These are phyloP conservation scores for Blera fallax DNA, from an alignment of 2,888 invertebrate genomes.

Conservation along the genomic window DNA sequence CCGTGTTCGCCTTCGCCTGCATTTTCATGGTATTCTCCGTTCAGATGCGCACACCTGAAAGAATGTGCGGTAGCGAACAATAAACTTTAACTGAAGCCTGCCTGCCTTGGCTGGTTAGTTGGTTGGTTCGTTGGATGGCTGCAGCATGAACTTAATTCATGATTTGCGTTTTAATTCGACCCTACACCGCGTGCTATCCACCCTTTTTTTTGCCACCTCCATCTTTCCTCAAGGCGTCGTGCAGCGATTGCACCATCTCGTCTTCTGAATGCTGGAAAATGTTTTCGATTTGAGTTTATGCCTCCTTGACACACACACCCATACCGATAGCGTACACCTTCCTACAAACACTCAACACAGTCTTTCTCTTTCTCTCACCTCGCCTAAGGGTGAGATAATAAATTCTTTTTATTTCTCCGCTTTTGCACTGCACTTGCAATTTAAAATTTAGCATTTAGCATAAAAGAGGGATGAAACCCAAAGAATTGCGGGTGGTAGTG, in stretches of 20 bases:
- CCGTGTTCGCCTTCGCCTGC: too few species aligned
- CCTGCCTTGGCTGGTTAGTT: constrained; percentile 20
- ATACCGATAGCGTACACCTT: not conserved
- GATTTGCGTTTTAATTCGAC: constrained; percentile 69
- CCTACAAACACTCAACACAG: not conserved
- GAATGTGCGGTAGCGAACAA: constrained; percentile 60
- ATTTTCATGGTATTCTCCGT: not conserved
- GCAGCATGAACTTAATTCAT: constrained; percentile 64
- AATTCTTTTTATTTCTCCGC: constrained; percentile 58
- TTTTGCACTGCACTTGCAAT: constrained; percentile 61
- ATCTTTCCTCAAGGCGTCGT: not conserved
- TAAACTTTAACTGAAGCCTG: constrained; percentile 50
- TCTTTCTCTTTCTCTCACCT: not conserved
- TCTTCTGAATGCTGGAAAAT: constrained; percentile 33
- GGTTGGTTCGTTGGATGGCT: constrained; percentile 18
- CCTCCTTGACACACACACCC: not conserved
- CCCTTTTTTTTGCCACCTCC: not conserved
- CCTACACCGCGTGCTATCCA: constrained; percentile 4
- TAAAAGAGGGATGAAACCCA: constrained; percentile 5
- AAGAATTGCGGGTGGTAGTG: not conserved
- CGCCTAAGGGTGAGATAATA: constrained; percentile 58
- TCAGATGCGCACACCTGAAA: constrained; percentile 60
- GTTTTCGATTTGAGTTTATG: constrained; percentile 39
- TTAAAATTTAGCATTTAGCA: constrained; percentile 65
- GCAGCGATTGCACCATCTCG: constrained; percentile 20